These are phyloP conservation scores for Centropus unirufus DNA, from an alignment of 2,113 vertebrate genomes.

Conservation along the genomic window DNA sequence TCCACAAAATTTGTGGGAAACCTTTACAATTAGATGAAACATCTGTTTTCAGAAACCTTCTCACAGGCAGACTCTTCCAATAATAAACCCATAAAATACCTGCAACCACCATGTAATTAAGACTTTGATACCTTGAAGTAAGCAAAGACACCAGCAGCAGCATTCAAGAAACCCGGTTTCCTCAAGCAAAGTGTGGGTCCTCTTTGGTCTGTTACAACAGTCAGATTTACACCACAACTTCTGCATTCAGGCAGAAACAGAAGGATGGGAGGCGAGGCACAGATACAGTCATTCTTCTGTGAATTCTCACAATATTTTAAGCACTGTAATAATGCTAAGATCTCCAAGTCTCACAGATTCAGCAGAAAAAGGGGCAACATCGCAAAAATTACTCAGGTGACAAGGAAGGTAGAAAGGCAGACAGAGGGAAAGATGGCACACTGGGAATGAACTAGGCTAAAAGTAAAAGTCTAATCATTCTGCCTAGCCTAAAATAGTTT, in stretches of 20 bases:
- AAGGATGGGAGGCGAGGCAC: background rate
- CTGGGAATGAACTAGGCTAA: background rate
- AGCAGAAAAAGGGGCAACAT: background rate
- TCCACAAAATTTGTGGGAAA: background rate
- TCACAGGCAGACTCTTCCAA: background rate
- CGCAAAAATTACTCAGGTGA: background rate
- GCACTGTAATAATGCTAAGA: background rate
- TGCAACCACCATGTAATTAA: background rate
- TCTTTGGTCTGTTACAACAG: background rate
- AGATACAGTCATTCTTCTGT: background rate
- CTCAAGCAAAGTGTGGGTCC: background rate
- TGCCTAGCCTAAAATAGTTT: background rate
- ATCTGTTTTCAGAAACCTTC: background rate
- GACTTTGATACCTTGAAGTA: background rate
- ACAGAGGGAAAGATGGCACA: background rate
- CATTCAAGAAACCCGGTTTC: background rate
- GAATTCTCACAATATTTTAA: background rate
- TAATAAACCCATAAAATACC: conserved; percentile 1
- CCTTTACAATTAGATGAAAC: background rate
- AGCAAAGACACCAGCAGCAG: background rate
- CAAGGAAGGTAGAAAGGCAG: background rate
- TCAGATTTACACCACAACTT: background rate
- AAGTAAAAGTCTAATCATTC: background rate
- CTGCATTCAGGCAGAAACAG: background rate
- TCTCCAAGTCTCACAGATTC: background rate